phyloP scores from a whole-genome alignment of 2,888 invertebrate genomes.

The Brachylomia viminalis region DNA sequence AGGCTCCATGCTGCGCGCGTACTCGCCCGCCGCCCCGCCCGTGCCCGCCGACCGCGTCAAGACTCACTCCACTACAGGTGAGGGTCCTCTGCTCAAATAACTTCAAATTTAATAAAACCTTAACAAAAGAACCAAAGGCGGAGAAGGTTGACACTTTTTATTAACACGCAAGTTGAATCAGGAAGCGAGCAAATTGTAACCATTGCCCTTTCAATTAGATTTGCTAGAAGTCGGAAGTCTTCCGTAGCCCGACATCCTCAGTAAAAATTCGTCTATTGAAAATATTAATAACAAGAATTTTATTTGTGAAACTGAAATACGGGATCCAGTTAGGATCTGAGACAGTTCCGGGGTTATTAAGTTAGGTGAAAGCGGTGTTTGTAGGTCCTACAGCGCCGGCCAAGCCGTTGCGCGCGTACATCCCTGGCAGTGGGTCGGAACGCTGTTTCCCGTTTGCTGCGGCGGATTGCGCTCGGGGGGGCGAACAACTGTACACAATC shows the following conservation, averaged over 20 bases:
- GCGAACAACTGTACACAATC: conserved; percentile 85
- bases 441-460: conserved; percentile 83
- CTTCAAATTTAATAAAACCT: conserved; percentile 44
- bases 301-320: neutral
- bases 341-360: conserved; percentile 53
- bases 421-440: conserved; percentile 83
- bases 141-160: conserved; percentile 34
- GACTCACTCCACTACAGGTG: conserved; percentile 83
- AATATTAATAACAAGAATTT: neutral
- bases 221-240: conserved; percentile 24
- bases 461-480: conserved; percentile 80
- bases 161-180: conserved; percentile 49
- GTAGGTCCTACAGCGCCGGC: conserved; percentile 82
- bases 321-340: conserved; percentile 17
- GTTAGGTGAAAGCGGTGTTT: conserved; percentile 76
- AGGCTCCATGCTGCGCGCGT: conserved; percentile 92
- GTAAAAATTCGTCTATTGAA: conserved; percentile 2
- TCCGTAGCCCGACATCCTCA: conserved; percentile 5
- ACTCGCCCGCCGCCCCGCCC: conserved; percentile 91
- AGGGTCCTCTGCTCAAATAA: conserved; percentile 15
- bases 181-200: conserved; percentile 42
- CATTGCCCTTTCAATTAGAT: conserved; percentile 44
- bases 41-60: conserved; percentile 91
- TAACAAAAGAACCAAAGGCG: conserved; percentile 26
- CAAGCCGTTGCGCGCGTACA: conserved; percentile 85